phyloP scores from a whole-genome alignment of 2,888 invertebrate genomes.

The Lucinisca nassula region DNA sequence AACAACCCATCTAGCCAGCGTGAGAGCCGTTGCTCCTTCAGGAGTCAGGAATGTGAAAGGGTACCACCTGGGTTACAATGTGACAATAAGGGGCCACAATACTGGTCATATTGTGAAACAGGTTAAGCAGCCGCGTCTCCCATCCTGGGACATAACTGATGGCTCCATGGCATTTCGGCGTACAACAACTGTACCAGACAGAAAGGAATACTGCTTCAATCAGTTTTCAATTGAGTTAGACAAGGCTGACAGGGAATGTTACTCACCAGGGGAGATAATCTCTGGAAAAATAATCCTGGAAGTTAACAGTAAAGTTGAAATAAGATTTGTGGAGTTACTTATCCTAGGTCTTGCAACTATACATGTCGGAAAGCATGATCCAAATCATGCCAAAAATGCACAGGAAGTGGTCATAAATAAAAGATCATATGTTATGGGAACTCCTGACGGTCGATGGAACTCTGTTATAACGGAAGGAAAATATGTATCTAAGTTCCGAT shows the following conservation, averaged over 20 bases:
- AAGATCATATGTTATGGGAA: slow-evolving; percentile 80
- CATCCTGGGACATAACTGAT: slow-evolving; percentile 33
- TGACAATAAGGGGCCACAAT: slow-evolving; percentile 60
- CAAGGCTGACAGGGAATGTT: slow-evolving; percentile 70
- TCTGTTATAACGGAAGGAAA: slow-evolving; percentile 82
- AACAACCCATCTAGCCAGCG: slow-evolving; percentile 44
- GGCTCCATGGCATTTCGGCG: slow-evolving; percentile 65
- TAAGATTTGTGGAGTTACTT: slow-evolving; percentile 82
- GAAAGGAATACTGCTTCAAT: slow-evolving; percentile 75
- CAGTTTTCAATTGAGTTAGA: slow-evolving; percentile 83
- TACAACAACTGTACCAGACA: slow-evolving; percentile 46
- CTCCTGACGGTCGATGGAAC: slow-evolving; percentile 75
- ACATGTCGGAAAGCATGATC: slow-evolving; percentile 66
- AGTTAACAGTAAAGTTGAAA: slow-evolving; percentile 75
- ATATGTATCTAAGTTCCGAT: slow-evolving; percentile 83
- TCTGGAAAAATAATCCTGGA: slow-evolving; percentile 83
- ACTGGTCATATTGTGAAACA: slow-evolving; percentile 48
- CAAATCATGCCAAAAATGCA: slow-evolving; percentile 68
- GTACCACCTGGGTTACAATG: slow-evolving; percentile 59
- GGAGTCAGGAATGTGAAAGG: slow-evolving; percentile 59
- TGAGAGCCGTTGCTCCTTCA: slow-evolving; percentile 56
- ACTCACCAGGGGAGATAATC: slow-evolving; percentile 82
- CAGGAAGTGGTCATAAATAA: slow-evolving; percentile 82
- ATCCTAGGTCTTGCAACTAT: slow-evolving; percentile 81
- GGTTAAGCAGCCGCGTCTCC: slow-evolving; percentile 19